These are phyloP conservation scores for Hydra vulgaris DNA, from an alignment of 30 jellyfish, hydroid and myxozoan genomes.

Conservation along the genomic window DNA sequence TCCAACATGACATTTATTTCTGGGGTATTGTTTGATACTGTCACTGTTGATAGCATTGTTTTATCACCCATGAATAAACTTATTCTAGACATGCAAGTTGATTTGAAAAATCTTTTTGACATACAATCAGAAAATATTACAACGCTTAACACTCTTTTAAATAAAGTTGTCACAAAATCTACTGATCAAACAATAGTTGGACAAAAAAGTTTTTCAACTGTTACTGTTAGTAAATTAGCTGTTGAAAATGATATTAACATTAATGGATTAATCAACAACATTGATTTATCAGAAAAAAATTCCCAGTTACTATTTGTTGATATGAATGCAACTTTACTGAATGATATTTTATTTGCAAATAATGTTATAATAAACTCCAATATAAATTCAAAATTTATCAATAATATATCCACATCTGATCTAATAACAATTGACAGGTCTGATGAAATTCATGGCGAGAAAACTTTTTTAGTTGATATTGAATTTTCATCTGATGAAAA, in stretches of 20 bases:
- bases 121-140: slow-evolving; percentile 12
- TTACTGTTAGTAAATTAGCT: neutral
- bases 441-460: slow-evolving; percentile 45
- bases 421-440: slow-evolving; percentile 29
- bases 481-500: neutral
- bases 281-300: slow-evolving; percentile 28
- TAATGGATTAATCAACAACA: slow-evolving; percentile 43
- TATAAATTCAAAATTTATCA: neutral
- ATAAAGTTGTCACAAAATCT: slow-evolving; percentile 15
- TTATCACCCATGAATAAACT: slow-evolving; percentile 40
- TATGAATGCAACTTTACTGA: slow-evolving; percentile 36
- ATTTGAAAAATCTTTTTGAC: slow-evolving; percentile 1
- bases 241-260: slow-evolving; percentile 15
- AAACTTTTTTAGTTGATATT: slow-evolving; percentile 18
- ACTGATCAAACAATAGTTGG: slow-evolving; percentile 36
- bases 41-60: slow-evolving; percentile 8
- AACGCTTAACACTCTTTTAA: neutral
- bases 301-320: slow-evolving; percentile 39
- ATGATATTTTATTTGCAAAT: neutral
- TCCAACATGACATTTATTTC: slow-evolving; percentile 24
- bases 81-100: slow-evolving; percentile 9
- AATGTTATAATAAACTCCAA: neutral
- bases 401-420: neutral
- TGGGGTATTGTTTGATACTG: slow-evolving; percentile 15
- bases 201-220: slow-evolving; percentile 14